Percentiles rank a stretch among this genome's conserved stretches.
phyloP scores from a whole-genome alignment of 2,888 invertebrate genomes.

The Dascillus cervinus region DNA sequence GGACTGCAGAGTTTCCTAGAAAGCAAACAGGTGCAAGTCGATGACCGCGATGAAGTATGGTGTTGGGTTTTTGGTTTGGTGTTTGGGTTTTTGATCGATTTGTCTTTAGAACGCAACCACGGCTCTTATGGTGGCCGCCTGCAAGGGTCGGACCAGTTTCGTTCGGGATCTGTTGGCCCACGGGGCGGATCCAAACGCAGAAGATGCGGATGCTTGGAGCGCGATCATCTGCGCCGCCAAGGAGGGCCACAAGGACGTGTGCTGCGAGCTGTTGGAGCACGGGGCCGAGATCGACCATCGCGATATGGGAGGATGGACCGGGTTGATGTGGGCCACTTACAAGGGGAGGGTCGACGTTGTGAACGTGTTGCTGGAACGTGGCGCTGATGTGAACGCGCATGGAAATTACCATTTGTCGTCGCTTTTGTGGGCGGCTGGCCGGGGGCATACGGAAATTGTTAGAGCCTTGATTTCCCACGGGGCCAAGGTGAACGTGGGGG shows the following conservation, averaged over 20 bases:
- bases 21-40: conserved; percentile 72
- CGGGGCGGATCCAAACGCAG: conserved; percentile 87
- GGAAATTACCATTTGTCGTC: conserved; percentile 93
- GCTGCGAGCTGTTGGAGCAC: conserved; percentile 73
- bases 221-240: conserved; percentile 85
- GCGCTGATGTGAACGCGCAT: conserved; percentile 90
- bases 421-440: conserved; percentile 90
- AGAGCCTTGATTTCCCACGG: conserved; percentile 73
- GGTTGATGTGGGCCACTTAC: conserved; percentile 97
- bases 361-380: conserved; percentile 68
- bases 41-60: conserved; percentile 82
- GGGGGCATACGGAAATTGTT: conserved; percentile 83
- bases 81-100: conserved; percentile 13
- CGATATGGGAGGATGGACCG: conserved; percentile 81
- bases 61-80: too few species aligned
- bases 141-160: conserved; percentile 76
- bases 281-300: conserved; percentile 78
- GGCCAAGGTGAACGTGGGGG: conserved; percentile 91
- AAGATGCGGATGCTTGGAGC: conserved; percentile 92
- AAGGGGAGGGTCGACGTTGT: conserved; percentile 73
- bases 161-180: conserved; percentile 78
- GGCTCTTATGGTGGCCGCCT: conserved; percentile 85
- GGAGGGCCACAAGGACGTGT: conserved; percentile 77
- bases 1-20: conserved; percentile 77
- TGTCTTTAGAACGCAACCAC: conserved; percentile 78